A percentile compares a stretch with the other conserved stretches of the same genome.
Evolutionary conservation across 1,140 invertebrate species (phyloP).

Genomic region (Hirudo medicinalis): DNA sequence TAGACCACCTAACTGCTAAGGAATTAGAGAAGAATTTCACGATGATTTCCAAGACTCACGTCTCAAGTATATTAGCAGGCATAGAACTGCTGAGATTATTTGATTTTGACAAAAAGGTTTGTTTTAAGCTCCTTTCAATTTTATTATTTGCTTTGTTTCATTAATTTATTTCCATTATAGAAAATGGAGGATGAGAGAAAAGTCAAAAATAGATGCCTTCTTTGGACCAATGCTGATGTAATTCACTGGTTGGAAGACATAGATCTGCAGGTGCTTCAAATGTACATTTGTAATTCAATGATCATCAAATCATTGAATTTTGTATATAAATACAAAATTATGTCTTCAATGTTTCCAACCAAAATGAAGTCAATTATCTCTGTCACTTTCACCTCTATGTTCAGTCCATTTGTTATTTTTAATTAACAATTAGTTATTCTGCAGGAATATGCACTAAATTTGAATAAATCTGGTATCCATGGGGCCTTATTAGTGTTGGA

Average conservation of each 20-base stretch:
- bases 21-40: constrained; percentile 76
- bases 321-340: too few species aligned
- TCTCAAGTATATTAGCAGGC: constrained; percentile 78
- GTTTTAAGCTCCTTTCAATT: background rate
- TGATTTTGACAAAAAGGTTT: constrained; percentile 77
- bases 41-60: constrained; percentile 79
- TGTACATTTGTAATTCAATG: background rate
- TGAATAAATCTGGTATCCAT: constrained; percentile 89
- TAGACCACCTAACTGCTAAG: constrained; percentile 80
- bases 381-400: too few species aligned
- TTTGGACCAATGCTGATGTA: constrained; percentile 86
- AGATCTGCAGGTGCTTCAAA: constrained; percentile 53
- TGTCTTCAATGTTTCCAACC: too few species aligned
- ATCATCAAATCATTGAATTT: too few species aligned
- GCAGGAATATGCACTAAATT: constrained; percentile 73
- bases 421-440: background rate
- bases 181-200: background rate
- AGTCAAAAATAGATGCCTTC: background rate
- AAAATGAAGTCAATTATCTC: too few species aligned
- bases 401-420: too few species aligned
- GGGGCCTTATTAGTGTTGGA: constrained; percentile 80
- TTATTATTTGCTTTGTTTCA: too few species aligned
- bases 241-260: constrained; percentile 81
- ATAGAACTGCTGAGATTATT: constrained; percentile 78
- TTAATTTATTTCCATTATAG: too few species aligned